Base-by-base conservation (phyloP, 2,113 vertebrate species). In the Apteryx owenii region DNA sequence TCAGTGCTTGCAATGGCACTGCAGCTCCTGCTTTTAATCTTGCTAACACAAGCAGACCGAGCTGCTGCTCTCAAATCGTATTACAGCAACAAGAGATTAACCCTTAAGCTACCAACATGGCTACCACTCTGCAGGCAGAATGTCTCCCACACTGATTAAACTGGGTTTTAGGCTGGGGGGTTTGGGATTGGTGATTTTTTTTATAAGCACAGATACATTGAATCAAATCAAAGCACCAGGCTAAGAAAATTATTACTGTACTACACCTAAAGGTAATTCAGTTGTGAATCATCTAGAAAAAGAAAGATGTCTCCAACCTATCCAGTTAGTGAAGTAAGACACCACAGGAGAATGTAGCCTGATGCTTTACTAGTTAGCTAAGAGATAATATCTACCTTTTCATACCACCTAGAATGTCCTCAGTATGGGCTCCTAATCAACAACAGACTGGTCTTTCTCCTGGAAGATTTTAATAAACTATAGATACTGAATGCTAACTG, bases 11-110 rank as follows among this genome's bases (percentile, higher is more conserved):
- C 97, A 97, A 96, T 94, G 85, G 96, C 98, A 98, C 98, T 98
- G 99, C 98, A 98, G 98, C 98, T 98, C 98, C 98, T 98, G 98
- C 98, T 97, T 98, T 98, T 99, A 98, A 98, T 99, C 99, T 97
- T 97, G 98, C 98, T 98, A 98, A 98, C 98, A 97, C 97, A 98
- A 97, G 98, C 98, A 98, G 98, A 97, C 98, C 96, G 98, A 99
- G 98, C 98, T 97, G 97, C 93, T 96, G 98, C 98, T 98, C 97
- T 96, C 97, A 95, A 97, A 97, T 97, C 91, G 72, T 98, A 97
- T 98, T 98, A 97, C 98, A 98, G 98, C 98, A 98, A 98, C 98
- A 98, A 98, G 98, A 98, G 97, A 98, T 98, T 98, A 98, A 98
- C 98, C 98, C 98, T 95, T 97, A 93, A 94, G 76, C 94, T 98